Evolutionary conservation across 2,888 invertebrate species (phyloP), one percentile per base, ranked within the genome.

Genomic region (Thelaira solivaga): DNA sequence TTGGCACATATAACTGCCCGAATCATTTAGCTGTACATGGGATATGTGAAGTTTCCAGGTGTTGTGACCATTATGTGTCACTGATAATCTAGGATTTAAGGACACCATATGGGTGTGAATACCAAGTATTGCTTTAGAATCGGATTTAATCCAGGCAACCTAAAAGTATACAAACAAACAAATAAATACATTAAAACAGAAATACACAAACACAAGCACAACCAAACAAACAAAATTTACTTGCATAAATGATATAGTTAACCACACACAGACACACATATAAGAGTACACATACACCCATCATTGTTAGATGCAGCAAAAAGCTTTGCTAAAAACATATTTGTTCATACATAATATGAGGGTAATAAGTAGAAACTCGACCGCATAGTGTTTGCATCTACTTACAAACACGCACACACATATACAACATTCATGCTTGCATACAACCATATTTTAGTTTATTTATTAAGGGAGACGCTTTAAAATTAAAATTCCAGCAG

Each of bases 1-100:
- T 90, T 97, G 97, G 90, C 96, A 97, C 96, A 97, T 97, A 90
- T 97, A 97, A 61, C 95, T 95, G 84, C 97, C 97, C 29, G 95
- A 95, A 90, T 97, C 97, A 88, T 95, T 95, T 85, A 95, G 93
- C 89, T 96, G 96, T 80, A 97, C 96, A 88, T 96, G 95, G 86
- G 93, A 93, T 88, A 97, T 95, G 90, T 95, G 94, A 85, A 97
- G 92, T 89, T 95, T 96, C 97, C 97, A 97, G 83, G 96, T 96
- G 89, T 96, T 95, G 91, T 96, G 96, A 83, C 96, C 96, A 89
- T 96, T 96, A 90, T 96, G 96, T 78, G 96, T 95, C 85, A 96
- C 96, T 67, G 94, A 93, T 83, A 96, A 92, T 59, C 96, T 92
- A 75, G 94, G 93, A 90, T 96, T 96, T 88, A 96, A 92, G 39